phyloP scores from a whole-genome alignment of 2,113 vertebrate species.

The Scomber scombrus region DNA sequence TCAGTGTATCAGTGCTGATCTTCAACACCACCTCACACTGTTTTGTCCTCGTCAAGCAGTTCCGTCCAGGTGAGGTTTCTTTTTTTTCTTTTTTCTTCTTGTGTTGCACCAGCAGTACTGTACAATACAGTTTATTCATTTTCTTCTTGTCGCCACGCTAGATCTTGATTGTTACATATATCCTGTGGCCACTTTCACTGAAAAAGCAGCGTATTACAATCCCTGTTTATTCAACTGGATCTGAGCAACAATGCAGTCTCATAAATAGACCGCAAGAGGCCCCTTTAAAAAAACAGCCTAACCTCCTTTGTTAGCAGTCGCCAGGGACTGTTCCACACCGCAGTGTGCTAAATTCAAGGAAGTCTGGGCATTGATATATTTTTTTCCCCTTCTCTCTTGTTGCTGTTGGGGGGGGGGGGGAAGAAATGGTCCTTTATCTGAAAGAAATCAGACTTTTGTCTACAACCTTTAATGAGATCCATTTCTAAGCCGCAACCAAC shows the following conservation, averaged over 20 bases:
- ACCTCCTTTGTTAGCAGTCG: constrained; percentile 70
- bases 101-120: not conserved
- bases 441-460: constrained; percentile 45
- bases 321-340: constrained; percentile 64
- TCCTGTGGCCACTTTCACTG: constrained; percentile 54
- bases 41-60: constrained; percentile 95
- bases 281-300: constrained; percentile 59
- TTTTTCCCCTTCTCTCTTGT: constrained; percentile 57
- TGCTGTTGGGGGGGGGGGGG: constrained; percentile 45
- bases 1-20: constrained; percentile 92
- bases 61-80: constrained; percentile 89
- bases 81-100: not conserved
- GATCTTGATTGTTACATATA: constrained; percentile 48
- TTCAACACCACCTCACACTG: constrained; percentile 92
- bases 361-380: constrained; percentile 77
- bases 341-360: constrained; percentile 81
- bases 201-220: constrained; percentile 31
- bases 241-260: constrained; percentile 68
- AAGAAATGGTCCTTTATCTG: constrained; percentile 53
- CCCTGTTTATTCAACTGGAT: constrained; percentile 61
- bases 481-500: constrained; percentile 14
- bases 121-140: constrained; percentile 6
- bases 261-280: constrained; percentile 65
- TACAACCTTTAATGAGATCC: constrained; percentile 26
- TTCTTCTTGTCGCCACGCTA: constrained; percentile 21